Evolutionary conservation across 2,888 invertebrate species (phyloP), one percentile per base, ranked within the genome.

Genomic region (Synergus gifuensis): DNA sequence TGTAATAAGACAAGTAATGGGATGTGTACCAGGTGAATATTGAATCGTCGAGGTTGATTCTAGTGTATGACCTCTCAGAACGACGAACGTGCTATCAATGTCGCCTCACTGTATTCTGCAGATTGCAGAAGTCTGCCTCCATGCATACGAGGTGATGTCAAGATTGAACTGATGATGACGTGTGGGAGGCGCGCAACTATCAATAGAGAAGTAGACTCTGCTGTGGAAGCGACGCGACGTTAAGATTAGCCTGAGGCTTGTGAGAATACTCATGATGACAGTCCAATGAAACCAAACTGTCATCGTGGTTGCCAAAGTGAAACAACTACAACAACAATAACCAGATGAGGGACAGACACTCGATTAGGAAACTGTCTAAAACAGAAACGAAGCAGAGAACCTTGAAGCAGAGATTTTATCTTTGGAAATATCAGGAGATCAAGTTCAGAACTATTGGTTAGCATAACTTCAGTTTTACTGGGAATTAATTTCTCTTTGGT

Each of bases 161-260:
- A 83, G 81, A 80, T 81, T 79, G 82, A 79, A 76, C 81, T 76
- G 81, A 81, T 28, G 28, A 28, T 28, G 28, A 28, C 81, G 78
- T 76, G 69, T 18, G 12, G 40, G 73, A 66, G 67, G 79, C 73
- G 58, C 73, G 78, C 76, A 78, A 83, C 83, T 83, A 83, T 83
- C 83, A 81, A 83, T 82, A 81, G 80, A 78, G 81, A 79, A 82
- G 83, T 79, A 82, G 79, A 78, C 64, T 79, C 80, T 79, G 5
- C 22, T 16, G 16, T 67, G 18, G 1, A 40, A 18, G 42, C 44
- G 44, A 69, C 79, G 64, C 76, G 81, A 82, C 76, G 76, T 76
- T 73, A 78, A 78, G 79, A 81, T 82, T 49, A 73, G 76, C 77
- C 76, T 77, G 49, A 28, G 18, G 42, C 58, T 62, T 63, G 67